Base-by-base conservation (phyloP, 2,797 vertebrate genomes). In the Gambusia yucatana region DNA sequence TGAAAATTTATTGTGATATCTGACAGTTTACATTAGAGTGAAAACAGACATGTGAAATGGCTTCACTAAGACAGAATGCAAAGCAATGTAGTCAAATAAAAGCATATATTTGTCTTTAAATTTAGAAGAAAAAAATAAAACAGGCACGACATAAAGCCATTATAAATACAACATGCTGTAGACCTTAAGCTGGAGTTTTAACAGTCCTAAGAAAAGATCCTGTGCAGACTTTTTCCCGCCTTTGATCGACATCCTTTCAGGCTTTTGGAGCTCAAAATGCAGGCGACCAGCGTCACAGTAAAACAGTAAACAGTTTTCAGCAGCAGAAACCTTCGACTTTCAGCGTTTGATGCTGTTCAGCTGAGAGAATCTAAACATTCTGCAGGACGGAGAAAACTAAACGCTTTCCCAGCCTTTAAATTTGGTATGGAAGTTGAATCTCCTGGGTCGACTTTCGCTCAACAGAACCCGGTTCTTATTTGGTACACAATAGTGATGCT, bases 1-100 rank as follows among this genome's bases (percentile, higher is more conserved):
- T 95, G 92, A 97, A 97, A 96, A 96, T 98, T 98, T 98, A 97
- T 97, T 98, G 96, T 97, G 96, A 97, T 97, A 97, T 96, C 95
- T 95, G 94, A 96, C 96, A 96, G 94, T 97, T 97, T 97, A 97
- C 97, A 97, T 96, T 96, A 96, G 96, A 96, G 97, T 98, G 97
- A 97, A 97, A 97, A 96, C 94, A 95, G 94, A 97, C 95, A 90
- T 95, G 93, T 95, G 95, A 97, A 96, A 95, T 96, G 92, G 89
- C 92, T 94, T 96, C 96, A 96, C 96, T 95, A 95, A 95, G 96
- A 97, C 96, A 96, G 90, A 96, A 96, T 95, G 96, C 96, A 97
- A 97, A 97, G 96, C 96, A 96, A 97, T 93, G 92, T 94, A 96
- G 96, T 96, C 95, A 95, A 96, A 96, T 96, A 94, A 96, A 95